A percentile compares a stretch with the other conserved stretches of the same genome.
These are phyloP conservation scores for Eidolon helvum DNA, from an alignment of 2,113 vertebrate genomes.

Conservation along the genomic window DNA sequence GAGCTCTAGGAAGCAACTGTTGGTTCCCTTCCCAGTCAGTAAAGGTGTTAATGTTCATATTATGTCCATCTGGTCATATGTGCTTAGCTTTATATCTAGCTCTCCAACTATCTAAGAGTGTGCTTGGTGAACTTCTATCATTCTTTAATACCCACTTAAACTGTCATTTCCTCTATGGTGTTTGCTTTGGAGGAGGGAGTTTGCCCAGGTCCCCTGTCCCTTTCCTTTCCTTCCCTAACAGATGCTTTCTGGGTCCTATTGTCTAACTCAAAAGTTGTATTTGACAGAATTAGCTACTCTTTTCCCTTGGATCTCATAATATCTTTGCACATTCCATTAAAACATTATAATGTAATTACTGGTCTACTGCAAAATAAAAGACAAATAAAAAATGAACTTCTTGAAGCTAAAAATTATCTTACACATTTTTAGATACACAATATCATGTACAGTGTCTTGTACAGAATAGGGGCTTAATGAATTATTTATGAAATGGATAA, in stretches of 20 bases:
- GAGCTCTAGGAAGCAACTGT: neutral
- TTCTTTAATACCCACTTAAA: neutral
- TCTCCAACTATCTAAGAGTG: neutral
- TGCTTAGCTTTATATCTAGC: neutral
- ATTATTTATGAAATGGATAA: neutral
- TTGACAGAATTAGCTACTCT: neutral
- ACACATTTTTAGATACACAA: neutral
- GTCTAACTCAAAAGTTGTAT: neutral
- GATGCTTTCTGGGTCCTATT: neutral
- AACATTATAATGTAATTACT: slow-evolving; percentile 18
- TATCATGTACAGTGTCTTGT: neutral
- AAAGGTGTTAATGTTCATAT: neutral
- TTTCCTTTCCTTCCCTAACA: neutral
- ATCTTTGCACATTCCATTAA: slow-evolving; percentile 43
- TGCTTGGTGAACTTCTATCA: neutral
- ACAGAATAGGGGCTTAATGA: neutral
- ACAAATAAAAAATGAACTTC: slow-evolving; percentile 10
- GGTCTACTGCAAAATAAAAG: slow-evolving; percentile 14
- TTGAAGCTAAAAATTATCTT: neutral
- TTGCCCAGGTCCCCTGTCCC: neutral
- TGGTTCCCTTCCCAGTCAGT: neutral
- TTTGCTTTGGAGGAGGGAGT: slow-evolving; percentile 10
- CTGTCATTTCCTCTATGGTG: neutral
- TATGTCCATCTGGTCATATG: neutral
- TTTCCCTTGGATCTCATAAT: neutral